Conservation (phyloP, 2,797 vertebrate genomes). For the Dermochelys coriacea region DNA sequence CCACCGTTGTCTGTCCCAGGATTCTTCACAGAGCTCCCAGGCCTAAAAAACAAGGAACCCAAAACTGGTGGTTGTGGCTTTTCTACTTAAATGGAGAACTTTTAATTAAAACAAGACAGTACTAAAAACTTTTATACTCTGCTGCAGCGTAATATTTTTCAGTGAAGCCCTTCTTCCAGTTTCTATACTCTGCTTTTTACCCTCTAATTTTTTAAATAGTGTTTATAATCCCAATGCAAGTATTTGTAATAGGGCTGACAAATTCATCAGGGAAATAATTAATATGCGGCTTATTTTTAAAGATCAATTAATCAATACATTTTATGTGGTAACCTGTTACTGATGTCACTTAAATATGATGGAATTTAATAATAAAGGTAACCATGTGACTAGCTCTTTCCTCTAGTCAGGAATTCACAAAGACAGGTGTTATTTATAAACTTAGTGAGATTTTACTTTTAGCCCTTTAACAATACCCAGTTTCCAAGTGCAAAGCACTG, state of each 20-base stretch:
- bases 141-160: background rate
- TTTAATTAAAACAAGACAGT: background rate
- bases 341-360: constrained; percentile 36
- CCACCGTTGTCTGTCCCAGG: background rate
- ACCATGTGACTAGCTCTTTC: constrained; percentile 38
- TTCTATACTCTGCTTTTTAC: background rate
- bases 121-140: background rate
- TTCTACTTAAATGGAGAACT: background rate
- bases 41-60: background rate
- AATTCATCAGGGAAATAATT: background rate
- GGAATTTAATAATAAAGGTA: constrained; percentile 14
- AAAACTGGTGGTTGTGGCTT: background rate
- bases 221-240: background rate
- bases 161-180: background rate
- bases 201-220: background rate
- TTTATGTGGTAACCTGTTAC: constrained; percentile 24
- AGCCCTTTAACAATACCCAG: background rate
- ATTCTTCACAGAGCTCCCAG: background rate
- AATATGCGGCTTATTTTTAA: constrained; percentile 41
- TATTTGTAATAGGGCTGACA: background rate
- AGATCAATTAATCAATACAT: constrained; percentile 45
- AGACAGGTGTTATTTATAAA: constrained; percentile 15
- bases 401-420: constrained; percentile 23
- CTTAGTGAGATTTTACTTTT: background rate
- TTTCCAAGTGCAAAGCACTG: background rate